Evolutionary conservation across 2,888 invertebrate genomes (phyloP).

Genomic region (Danaus chrysippus): DNA sequence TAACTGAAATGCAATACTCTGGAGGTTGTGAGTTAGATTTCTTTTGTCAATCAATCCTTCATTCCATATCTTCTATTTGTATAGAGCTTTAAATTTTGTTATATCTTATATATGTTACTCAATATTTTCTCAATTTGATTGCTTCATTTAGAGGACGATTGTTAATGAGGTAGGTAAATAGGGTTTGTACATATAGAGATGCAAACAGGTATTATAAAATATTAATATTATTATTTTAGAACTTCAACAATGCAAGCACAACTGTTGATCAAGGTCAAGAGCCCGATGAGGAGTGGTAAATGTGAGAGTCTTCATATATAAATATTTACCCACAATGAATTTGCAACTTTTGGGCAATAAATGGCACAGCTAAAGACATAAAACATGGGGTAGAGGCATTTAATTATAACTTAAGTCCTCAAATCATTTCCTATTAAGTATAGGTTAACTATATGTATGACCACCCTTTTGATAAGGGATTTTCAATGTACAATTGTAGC

Average conservation of each 20-base stretch:
- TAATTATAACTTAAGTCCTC: not conserved
- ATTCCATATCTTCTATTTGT: too few relatives aligned
- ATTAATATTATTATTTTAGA: conserved; percentile 44
- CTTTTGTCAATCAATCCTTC: too few relatives aligned
- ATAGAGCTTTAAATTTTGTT: too few relatives aligned
- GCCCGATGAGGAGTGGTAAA: conserved; percentile 79
- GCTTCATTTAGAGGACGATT: conserved; percentile 24
- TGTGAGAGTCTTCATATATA: conserved; percentile 41
- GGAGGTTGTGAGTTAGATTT: too few relatives aligned
- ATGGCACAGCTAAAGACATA: conserved; percentile 40
- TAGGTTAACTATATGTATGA: too few relatives aligned
- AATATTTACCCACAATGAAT: conserved; percentile 32
- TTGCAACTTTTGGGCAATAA: conserved; percentile 56
- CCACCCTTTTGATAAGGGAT: too few relatives aligned
- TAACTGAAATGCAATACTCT: too few relatives aligned
- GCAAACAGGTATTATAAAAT: not conserved
- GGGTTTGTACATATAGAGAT: not conserved
- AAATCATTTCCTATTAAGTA: too few relatives aligned
- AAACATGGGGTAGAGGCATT: conserved; percentile 9
- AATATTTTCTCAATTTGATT: conserved; percentile 14
- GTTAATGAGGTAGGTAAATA: conserved; percentile 21
- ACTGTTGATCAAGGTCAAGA: conserved; percentile 57
- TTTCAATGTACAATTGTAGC: too few relatives aligned
- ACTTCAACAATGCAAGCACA: conserved; percentile 53
- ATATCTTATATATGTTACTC: too few relatives aligned